Evolutionary conservation across 2,888 invertebrate species (phyloP), one percentile per base, ranked within the genome.

Genomic region (Mimumesa dahlbomi): DNA sequence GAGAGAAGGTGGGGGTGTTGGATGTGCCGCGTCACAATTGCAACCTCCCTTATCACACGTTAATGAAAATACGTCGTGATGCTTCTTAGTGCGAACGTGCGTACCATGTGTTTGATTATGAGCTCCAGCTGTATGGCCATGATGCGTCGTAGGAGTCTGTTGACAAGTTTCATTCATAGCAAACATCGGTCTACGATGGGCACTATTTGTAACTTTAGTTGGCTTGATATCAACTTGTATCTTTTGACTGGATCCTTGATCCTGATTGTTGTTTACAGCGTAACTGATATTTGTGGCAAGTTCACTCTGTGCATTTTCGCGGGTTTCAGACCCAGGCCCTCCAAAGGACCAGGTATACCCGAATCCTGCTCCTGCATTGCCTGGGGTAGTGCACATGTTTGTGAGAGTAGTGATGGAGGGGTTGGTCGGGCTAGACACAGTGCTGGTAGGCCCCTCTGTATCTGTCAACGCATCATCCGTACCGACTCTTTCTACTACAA

Each of bases 101-200:
- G 63, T 92, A 89, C 74, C 92, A 89, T 85, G 91, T 82, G 88
- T 91, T 91, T 83, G 91, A 91, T 85, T 92, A 89, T 75, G 86
- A 62, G 83, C 87, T 81, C 82, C 87, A 1, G 75, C 76, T 0
- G 82, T 82, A 71, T 84, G 86, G 43, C 84, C 82, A 40, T 87
- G 87, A 71, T 87, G 87, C 1, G 84, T 82, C 13, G 83, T 84
- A 0, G 87, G 83, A 14, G 87, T 85, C 58, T 87, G 88, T 61
- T 88, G 88, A 79, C 89, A 89, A 62, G 82, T 85, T 68, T 88
- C 88, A 54, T 87, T 88, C 88, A 89, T 89, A 14, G 86, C 77
- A 66, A 89, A 89, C 85, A 89, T 88, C 5, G 88, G 86, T 59
- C 89, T 82, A 61, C 89, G 83, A 46, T 88, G 88, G 11, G 85